Conservation (phyloP, 2,888 invertebrate species). For the Dryobotodes eremita region DNA sequence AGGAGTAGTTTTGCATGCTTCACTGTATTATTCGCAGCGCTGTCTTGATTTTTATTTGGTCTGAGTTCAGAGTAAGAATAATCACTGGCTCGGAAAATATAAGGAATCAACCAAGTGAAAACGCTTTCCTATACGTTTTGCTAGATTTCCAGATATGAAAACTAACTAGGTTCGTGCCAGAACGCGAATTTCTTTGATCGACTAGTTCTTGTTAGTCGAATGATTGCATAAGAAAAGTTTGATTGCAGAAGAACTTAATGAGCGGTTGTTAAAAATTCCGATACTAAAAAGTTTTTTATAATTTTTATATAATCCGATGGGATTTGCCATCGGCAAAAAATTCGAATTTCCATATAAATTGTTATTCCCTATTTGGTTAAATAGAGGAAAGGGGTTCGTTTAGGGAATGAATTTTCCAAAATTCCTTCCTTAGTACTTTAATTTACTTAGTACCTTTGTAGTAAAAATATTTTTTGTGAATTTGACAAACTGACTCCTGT, state of each 20-base stretch:
- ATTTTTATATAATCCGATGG: neutral
- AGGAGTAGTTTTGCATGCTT: too few relatives aligned
- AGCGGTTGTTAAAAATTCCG: neutral
- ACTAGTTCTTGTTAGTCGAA: slow-evolving; percentile 1
- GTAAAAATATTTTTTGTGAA: neutral
- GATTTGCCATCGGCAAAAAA: neutral
- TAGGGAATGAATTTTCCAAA: too few relatives aligned
- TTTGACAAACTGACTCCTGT: too few relatives aligned
- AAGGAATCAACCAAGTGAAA: slow-evolving; percentile 48
- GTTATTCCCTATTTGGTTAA: neutral
- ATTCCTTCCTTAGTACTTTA: neutral
- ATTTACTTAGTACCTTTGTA: too few relatives aligned
- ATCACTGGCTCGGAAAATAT: slow-evolving; percentile 42
- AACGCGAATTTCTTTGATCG: slow-evolving; percentile 15
- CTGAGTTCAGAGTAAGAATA: slow-evolving; percentile 2
- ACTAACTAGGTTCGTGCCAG: neutral
- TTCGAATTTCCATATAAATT: neutral
- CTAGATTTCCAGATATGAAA: slow-evolving; percentile 9
- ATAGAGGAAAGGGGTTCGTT: neutral
- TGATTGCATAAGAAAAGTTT: neutral
- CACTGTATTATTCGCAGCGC: too few relatives aligned
- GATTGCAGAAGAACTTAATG: neutral
- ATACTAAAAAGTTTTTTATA: too few relatives aligned
- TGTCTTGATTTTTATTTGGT: too few relatives aligned
- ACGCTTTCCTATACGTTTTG: slow-evolving; percentile 24